These are phyloP conservation scores for Chrysomela aeneicollis DNA, from an alignment of 2,888 invertebrate genomes.

Conservation along the genomic window DNA sequence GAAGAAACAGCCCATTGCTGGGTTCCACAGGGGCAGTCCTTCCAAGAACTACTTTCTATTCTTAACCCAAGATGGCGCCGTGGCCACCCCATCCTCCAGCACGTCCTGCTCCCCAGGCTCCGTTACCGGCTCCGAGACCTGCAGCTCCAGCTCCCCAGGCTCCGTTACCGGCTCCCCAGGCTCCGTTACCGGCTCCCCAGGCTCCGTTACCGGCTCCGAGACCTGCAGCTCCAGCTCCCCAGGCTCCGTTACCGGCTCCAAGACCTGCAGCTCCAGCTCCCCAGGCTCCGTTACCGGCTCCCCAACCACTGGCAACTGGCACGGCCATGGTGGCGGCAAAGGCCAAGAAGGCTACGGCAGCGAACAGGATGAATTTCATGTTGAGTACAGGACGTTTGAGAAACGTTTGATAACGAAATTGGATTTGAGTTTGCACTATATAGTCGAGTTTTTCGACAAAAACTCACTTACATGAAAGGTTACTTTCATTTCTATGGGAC, in stretches of 20 bases:
- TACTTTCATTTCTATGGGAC: background rate
- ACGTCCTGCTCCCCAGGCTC: background rate
- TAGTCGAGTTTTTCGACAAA: background rate
- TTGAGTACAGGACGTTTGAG: slow-evolving; percentile 27
- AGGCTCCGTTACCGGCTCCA: slow-evolving; percentile 22
- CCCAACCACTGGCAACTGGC: slow-evolving; percentile 30
- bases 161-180: slow-evolving; percentile 26
- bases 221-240: slow-evolving; percentile 5
- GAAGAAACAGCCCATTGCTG: slow-evolving; percentile 5
- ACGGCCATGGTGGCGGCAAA: slow-evolving; percentile 31
- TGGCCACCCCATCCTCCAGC: slow-evolving; percentile 19
- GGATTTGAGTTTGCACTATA: background rate
- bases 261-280: slow-evolving; percentile 26
- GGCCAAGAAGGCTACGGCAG: slow-evolving; percentile 39
- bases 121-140: slow-evolving; percentile 30
- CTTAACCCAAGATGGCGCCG: slow-evolving; percentile 31
- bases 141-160: slow-evolving; percentile 6
- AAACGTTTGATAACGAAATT: slow-evolving; percentile 11
- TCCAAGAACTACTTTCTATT: background rate
- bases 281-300: slow-evolving; percentile 28
- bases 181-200: slow-evolving; percentile 16
- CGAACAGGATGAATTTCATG: slow-evolving; percentile 43
- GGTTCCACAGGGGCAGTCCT: slow-evolving; percentile 22
- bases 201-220: too few relatives aligned
- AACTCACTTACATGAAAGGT: background rate